Evolutionary conservation across 1,140 invertebrate genomes (phyloP).

Genomic region (Asbolus verrucosus): DNA sequence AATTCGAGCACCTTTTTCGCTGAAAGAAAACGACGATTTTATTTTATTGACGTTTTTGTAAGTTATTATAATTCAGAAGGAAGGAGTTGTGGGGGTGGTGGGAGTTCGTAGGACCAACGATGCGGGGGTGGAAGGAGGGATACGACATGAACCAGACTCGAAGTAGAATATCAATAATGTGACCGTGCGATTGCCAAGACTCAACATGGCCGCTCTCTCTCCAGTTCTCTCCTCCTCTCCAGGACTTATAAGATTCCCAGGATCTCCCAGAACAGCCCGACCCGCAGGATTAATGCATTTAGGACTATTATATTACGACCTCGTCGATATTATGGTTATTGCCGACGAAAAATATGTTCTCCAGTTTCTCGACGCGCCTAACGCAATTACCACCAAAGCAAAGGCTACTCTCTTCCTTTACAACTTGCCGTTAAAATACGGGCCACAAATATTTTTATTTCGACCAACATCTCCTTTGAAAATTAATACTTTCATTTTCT

Average conservation of each 20-base stretch:
- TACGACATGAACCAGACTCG: constrained; percentile 60
- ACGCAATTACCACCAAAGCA: constrained; percentile 17
- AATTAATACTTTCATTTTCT: no score
- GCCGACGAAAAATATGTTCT: constrained; percentile 38
- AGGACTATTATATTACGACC: constrained; percentile 45
- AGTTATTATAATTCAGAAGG: constrained; percentile 59
- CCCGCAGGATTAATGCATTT: constrained; percentile 46
- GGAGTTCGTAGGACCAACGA: constrained; percentile 39
- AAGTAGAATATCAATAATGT: constrained; percentile 65
- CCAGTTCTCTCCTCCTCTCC: constrained; percentile 42
- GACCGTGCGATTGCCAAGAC: constrained; percentile 64
- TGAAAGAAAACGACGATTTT: constrained; percentile 1
- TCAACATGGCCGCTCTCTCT: constrained; percentile 54
- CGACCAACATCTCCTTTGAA: no score
- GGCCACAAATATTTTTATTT: neutral
- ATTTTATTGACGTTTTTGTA: constrained; percentile 59
- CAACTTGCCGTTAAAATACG: constrained; percentile 2
- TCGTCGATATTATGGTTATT: constrained; percentile 39
- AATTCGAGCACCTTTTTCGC: neutral
- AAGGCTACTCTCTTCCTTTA: constrained; percentile 20
- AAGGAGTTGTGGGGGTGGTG: constrained; percentile 49
- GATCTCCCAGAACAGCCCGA: constrained; percentile 44
- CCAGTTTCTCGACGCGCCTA: constrained; percentile 35
- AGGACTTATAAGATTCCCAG: constrained; percentile 46
- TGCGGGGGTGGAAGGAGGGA: constrained; percentile 43